A percentile compares a stretch with the other conserved stretches of the same genome.
Evolutionary conservation across 1,140 invertebrate species (phyloP).

Genomic region (Drosophila malerkotliana): DNA sequence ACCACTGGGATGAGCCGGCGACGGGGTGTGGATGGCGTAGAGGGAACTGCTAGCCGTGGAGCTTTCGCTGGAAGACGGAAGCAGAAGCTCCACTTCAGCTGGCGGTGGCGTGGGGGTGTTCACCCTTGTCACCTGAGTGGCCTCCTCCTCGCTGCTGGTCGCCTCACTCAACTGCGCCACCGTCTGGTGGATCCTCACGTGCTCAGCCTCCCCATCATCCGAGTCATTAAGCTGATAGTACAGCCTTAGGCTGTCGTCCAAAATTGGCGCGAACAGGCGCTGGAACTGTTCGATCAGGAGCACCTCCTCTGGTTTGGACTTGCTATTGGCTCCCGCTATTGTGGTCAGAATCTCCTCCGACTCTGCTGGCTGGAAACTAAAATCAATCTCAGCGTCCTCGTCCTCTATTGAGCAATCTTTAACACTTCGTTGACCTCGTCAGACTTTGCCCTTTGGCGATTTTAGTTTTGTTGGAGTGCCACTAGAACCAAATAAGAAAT

Average conservation of each 20-base stretch:
- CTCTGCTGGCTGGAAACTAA: conserved; percentile 65
- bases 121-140: conserved; percentile 47
- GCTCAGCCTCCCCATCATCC: conserved; percentile 41
- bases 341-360: conserved; percentile 20
- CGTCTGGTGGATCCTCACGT: conserved; percentile 71
- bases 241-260: conserved; percentile 58
- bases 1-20: conserved; percentile 43
- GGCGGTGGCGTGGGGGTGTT: conserved; percentile 24
- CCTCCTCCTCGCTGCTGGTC: conserved; percentile 71
- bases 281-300: conserved; percentile 66
- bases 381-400: conserved; percentile 63
- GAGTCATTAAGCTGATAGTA: conserved; percentile 69
- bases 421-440: conserved; percentile 84
- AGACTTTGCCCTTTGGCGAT: conserved; percentile 81
- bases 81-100: conserved; percentile 9
- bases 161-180: conserved; percentile 66
- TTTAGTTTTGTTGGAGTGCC: conserved; percentile 75
- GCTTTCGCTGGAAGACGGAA: conserved; percentile 23
- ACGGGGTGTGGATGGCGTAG: conserved; percentile 73
- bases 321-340: background rate
- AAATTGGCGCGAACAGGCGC: conserved; percentile 66
- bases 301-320: conserved; percentile 34
- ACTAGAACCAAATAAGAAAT: conserved; percentile 26
- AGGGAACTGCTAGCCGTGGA: conserved; percentile 71
- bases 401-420: conserved; percentile 83